Percentiles rank a stretch among this genome's conserved stretches.
Conservation (phyloP, 2,797 vertebrate genomes). For the Cichlasoma orientale region DNA sequence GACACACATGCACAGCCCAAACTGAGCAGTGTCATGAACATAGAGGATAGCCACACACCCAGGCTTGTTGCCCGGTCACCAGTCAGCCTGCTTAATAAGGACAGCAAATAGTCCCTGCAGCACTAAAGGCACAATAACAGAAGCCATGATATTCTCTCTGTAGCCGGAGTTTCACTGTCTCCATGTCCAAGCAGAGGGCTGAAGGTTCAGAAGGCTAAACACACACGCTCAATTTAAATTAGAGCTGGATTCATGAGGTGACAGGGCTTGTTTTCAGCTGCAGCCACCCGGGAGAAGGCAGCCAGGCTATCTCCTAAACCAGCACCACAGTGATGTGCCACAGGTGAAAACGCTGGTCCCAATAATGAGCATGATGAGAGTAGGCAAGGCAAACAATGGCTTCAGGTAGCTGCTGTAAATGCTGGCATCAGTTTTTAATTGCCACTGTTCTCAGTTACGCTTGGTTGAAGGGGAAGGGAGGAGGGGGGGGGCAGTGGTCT, state of each 20-base stretch:
- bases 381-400: constrained; percentile 68
- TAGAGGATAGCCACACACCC: constrained; percentile 49
- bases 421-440: constrained; percentile 69
- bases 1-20: constrained; percentile 21
- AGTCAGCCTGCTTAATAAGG: constrained; percentile 72
- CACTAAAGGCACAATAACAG: constrained; percentile 61
- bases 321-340: constrained; percentile 35
- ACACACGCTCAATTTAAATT: constrained; percentile 61
- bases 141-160: constrained; percentile 61
- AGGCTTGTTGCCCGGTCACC: constrained; percentile 61
- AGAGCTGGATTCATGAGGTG: constrained; percentile 52
- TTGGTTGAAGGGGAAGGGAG: constrained; percentile 46
- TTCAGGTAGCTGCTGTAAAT: constrained; percentile 50
- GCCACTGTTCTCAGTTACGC: constrained; percentile 57
- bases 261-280: constrained; percentile 48
- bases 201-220: constrained; percentile 62
- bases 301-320: constrained; percentile 54
- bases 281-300: constrained; percentile 45
- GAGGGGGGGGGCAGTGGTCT: constrained; percentile 17
- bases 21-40: constrained; percentile 44
- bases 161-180: constrained; percentile 52
- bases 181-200: constrained; percentile 49
- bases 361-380: constrained; percentile 59
- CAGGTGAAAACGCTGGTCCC: constrained; percentile 57
- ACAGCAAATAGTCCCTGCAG: constrained; percentile 65